Conservation (phyloP, 2,888 invertebrate species). For the Agrotis puta region DNA sequence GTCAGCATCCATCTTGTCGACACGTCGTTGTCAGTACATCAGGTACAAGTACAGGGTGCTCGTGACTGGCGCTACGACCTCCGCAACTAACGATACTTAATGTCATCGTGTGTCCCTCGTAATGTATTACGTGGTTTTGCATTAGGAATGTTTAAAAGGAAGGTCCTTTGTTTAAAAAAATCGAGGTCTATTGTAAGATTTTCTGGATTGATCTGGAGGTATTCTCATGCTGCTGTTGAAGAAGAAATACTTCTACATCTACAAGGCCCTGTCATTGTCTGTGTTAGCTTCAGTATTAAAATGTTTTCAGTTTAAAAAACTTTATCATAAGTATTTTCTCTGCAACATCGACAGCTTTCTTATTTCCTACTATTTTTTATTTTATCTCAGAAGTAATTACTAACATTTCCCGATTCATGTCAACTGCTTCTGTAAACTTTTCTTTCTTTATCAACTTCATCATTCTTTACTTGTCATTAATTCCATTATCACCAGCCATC, state of each 20-base stretch:
- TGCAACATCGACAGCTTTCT: no score
- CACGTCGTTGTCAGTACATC: slow-evolving; percentile 50
- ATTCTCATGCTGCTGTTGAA: no score
- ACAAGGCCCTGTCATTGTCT: no score
- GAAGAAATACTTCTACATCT: no score
- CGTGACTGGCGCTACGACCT: slow-evolving; percentile 47
- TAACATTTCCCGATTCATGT: not conserved
- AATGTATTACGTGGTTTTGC: slow-evolving; percentile 41
- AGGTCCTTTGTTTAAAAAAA: slow-evolving; percentile 1
- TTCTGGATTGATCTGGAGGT: not conserved
- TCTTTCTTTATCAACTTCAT: not conserved
- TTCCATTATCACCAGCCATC: not conserved
- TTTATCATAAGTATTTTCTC: no score
- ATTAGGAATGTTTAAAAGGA: slow-evolving; percentile 28
- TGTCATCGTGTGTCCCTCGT: slow-evolving; percentile 42
- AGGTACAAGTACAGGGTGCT: slow-evolving; percentile 46
- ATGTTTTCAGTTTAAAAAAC: no score
- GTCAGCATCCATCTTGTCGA: slow-evolving; percentile 52
- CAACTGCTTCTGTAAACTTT: not conserved
- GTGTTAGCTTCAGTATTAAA: no score
- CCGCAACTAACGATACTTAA: slow-evolving; percentile 51
- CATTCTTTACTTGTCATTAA: not conserved
- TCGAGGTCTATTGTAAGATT: not conserved
- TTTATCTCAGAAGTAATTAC: no score
- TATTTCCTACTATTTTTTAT: no score